Base-by-base conservation (phyloP, 2,888 invertebrate genomes). In the Drosophila cracens region DNA sequence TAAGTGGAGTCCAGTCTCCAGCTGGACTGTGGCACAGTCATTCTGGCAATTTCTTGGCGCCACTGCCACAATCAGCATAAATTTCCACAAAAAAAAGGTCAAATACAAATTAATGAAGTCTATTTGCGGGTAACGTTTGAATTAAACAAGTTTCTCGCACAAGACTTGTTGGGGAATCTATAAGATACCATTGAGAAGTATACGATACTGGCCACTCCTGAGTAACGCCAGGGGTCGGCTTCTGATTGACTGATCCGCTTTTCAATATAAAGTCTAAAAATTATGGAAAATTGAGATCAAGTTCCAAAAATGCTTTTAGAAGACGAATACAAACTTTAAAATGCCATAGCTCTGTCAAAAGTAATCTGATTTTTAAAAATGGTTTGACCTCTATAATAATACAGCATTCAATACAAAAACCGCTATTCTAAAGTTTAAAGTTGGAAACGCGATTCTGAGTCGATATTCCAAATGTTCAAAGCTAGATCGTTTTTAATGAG, bases 11-110 rank as follows among this genome's bases (percentile, higher is more conserved):
- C 36, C 59, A 56, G 13, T 58, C 25, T 46, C 16, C 25, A 46
- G 61, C 31, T 62, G 27, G 29, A 29, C 60, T 36, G 46, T 36
- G 40, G 49, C 16, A 40, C 29, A 36, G 25, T 13, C 36, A 31
- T 8, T 16, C 25, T 18, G 66, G 31, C 62, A 66, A 56, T 67
- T 79, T 75, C 53, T 57, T 71, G 78, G 78, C 78, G 78, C 78
- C 78, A 78, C 62, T 38, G 56, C 49, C 76, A 33, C 78, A 78
- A 80, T 80, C 71, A 80, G 34, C 78, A 79, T 78, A 79, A 79
- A 78, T 78, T 62, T 70, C 29, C 52, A 38, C 77, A 60, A 59
- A 48, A 51, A 48, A 68, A 25, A 25, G 16, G 7, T 25, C 21
- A 63, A 60, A 65, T 79, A 65, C 69, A 74, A 79, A 75, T 67